These are phyloP conservation scores for Enteromius radiatus DNA, from an alignment of 2,797 vertebrate genomes.

Conservation along the genomic window DNA sequence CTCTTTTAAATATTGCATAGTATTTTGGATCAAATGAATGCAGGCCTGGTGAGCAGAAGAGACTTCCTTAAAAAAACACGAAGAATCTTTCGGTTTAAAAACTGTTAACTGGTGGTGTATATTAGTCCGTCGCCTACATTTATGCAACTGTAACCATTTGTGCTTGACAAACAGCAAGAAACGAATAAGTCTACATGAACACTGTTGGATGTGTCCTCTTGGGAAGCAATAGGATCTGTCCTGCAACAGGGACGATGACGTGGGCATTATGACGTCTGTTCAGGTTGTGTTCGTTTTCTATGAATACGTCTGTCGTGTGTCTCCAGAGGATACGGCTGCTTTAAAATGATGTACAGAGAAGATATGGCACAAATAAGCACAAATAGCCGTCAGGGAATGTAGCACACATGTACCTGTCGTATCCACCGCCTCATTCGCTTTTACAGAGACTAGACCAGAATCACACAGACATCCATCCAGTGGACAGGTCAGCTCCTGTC, in stretches of 20 bases:
- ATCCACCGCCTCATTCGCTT: slow-evolving; percentile 23
- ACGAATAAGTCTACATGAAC: neutral
- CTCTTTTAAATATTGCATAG: no score
- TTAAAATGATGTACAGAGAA: slow-evolving; percentile 64
- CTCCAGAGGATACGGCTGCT: slow-evolving; percentile 64
- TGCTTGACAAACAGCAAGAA: slow-evolving; percentile 25
- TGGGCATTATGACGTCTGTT: slow-evolving; percentile 82
- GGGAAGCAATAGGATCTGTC: slow-evolving; percentile 51
- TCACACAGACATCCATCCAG: neutral
- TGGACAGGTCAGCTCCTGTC: neutral
- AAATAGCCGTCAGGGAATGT: slow-evolving; percentile 70
- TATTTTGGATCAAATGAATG: neutral
- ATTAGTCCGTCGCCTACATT: slow-evolving; percentile 65
- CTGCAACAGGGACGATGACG: slow-evolving; percentile 68
- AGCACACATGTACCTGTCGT: slow-evolving; percentile 62
- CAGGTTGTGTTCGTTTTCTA: slow-evolving; percentile 67
- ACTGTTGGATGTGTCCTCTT: slow-evolving; percentile 13
- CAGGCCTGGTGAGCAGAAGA: neutral
- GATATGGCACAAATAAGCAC: slow-evolving; percentile 72
- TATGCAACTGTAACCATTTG: slow-evolving; percentile 56
- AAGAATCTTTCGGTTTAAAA: neutral
- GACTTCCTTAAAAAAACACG: neutral
- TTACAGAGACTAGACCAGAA: slow-evolving; percentile 1
- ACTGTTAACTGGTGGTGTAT: neutral
- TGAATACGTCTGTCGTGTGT: slow-evolving; percentile 66